These are phyloP conservation scores for Ochotona princeps DNA, from an alignment of 2,113 vertebrate genomes.

Conservation along the genomic window DNA sequence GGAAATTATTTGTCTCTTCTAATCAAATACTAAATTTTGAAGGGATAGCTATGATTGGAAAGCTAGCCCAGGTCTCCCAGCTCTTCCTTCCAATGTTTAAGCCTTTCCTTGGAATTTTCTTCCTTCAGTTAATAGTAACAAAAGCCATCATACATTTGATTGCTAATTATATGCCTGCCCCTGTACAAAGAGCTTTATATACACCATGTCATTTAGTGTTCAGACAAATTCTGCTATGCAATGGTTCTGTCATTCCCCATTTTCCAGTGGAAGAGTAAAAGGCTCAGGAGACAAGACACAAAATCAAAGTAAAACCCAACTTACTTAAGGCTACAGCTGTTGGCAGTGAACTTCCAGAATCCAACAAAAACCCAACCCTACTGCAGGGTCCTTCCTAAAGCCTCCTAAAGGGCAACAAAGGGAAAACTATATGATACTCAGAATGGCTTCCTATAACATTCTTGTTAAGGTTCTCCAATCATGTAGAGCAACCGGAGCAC, in stretches of 20 bases:
- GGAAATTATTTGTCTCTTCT: neutral
- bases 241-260: neutral
- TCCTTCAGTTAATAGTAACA: constrained; percentile 37
- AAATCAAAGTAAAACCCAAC: neutral
- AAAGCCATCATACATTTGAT: neutral
- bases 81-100: neutral
- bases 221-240: neutral
- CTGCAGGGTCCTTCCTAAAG: neutral
- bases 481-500: neutral
- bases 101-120: constrained; percentile 8
- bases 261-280: constrained; percentile 36
- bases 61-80: neutral
- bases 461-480: neutral
- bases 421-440: neutral
- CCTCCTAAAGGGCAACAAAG: neutral
- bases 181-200: neutral
- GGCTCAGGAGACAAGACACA: neutral
- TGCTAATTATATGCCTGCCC: neutral
- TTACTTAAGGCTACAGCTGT: neutral
- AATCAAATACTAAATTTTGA: neutral
- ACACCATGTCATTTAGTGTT: constrained; percentile 1
- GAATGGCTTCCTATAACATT: neutral
- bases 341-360: constrained; percentile 29
- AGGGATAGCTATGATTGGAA: neutral
- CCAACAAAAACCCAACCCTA: neutral